Evolutionary conservation across 2,113 vertebrate species (phyloP).

Genomic region (Origma solitaria): DNA sequence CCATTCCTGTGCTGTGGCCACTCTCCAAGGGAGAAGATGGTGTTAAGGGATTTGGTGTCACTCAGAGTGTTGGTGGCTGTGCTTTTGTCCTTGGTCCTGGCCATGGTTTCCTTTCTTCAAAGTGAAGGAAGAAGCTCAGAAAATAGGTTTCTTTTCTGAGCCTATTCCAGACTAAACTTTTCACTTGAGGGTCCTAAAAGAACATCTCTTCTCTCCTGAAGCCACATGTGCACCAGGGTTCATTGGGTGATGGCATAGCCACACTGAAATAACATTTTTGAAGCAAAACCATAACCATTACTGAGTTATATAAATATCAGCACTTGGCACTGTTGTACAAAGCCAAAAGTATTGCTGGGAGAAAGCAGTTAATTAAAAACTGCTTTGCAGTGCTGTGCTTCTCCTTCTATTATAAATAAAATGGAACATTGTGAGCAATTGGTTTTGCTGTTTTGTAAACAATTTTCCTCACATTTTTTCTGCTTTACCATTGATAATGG

Average conservation of each 20-base stretch:
- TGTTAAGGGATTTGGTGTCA: background rate
- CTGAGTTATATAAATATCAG: background rate
- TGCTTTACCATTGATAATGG: background rate
- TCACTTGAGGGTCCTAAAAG: background rate
- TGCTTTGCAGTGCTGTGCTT: background rate
- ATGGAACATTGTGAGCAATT: background rate
- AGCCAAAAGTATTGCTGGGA: background rate
- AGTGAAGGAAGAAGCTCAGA: background rate
- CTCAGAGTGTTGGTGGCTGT: background rate
- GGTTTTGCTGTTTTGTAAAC: background rate
- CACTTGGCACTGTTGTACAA: background rate
- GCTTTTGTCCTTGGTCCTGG: background rate
- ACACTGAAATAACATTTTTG: background rate
- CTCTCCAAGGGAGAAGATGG: background rate
- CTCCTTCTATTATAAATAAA: constrained; percentile 29
- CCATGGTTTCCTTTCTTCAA: background rate
- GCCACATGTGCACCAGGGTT: background rate
- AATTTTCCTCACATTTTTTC: background rate
- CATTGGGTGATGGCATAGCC: background rate
- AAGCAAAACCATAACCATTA: background rate
- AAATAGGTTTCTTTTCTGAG: background rate
- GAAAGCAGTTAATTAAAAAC: constrained; percentile 23
- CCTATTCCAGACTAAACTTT: background rate
- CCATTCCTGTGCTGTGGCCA: background rate
- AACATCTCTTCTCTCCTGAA: background rate